Conservation (phyloP, 1,140 invertebrate species). For the Penaeus chinensis region DNA sequence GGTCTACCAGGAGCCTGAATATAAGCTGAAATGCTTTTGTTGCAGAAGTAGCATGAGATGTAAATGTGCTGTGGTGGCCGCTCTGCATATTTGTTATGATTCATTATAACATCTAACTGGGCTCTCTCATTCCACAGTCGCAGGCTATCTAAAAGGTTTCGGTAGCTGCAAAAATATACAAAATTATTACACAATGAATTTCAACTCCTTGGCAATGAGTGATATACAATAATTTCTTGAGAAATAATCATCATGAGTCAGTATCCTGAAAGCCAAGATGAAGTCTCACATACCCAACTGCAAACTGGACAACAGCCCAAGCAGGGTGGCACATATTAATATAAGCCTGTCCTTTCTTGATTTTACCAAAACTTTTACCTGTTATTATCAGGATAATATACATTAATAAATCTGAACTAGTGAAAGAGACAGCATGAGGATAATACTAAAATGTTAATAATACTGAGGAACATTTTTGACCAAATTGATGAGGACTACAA, state of each 20-base stretch:
- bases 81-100: constrained; percentile 73
- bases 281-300: too few relatives aligned
- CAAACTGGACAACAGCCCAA: too few relatives aligned
- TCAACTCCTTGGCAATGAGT: neutral
- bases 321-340: too few relatives aligned
- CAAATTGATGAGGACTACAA: too few relatives aligned
- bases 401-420: neutral
- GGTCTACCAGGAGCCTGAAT: constrained; percentile 73
- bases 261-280: too few relatives aligned
- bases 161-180: constrained; percentile 73
- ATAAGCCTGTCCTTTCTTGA: too few relatives aligned
- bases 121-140: constrained; percentile 84
- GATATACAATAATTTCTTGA: neutral
- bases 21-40: constrained; percentile 87
- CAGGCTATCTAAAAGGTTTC: constrained; percentile 82
- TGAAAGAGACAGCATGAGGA: neutral
- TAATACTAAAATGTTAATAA: too few relatives aligned
- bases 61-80: constrained; percentile 83
- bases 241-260: too few relatives aligned
- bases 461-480: too few relatives aligned
- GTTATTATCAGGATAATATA: neutral
- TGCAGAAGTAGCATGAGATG: constrained; percentile 94
- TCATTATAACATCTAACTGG: constrained; percentile 80
- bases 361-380: too few relatives aligned
- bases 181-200: neutral